Percentiles rank a stretch among this genome's conserved stretches.
phyloP scores from a whole-genome alignment of 1,140 invertebrate genomes.

The Branchinecta lynchi region DNA sequence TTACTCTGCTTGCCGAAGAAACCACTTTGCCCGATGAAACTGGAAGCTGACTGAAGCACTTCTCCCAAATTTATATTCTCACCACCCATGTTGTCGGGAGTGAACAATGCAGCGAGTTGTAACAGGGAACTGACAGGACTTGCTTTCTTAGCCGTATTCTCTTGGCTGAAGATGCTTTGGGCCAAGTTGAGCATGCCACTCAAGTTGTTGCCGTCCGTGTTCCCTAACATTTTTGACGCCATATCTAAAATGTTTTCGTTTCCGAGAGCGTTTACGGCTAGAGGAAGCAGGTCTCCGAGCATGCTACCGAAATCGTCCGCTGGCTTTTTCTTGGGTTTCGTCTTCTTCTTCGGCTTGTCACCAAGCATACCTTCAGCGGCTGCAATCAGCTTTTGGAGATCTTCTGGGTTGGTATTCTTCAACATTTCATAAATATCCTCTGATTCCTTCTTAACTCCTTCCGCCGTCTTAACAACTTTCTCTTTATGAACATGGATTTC shows the following conservation, averaged over 20 bases:
- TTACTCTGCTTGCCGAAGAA: background rate
- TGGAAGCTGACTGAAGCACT: background rate
- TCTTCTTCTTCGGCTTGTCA: slow-evolving; percentile 2
- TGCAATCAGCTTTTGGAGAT: background rate
- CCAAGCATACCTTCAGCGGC: background rate
- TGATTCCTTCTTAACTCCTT: background rate
- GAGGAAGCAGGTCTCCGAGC: background rate
- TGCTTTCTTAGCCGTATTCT: background rate
- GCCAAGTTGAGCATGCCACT: too few relatives aligned
- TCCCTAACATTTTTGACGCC: background rate
- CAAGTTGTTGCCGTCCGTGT: background rate
- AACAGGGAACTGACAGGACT: background rate
- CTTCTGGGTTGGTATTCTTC: background rate
- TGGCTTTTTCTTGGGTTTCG: background rate
- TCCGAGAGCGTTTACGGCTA: background rate
- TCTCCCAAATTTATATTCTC: background rate
- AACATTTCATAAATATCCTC: background rate
- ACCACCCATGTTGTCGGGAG: background rate
- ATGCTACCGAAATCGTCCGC: background rate
- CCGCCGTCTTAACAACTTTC: background rate
- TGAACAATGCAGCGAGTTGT: background rate
- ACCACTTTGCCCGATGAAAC: background rate
- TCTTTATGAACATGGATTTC: background rate
- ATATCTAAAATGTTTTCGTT: background rate
- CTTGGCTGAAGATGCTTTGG: too few relatives aligned